Base-by-base conservation (phyloP, 2,113 vertebrate genomes). In the Hucho hucho region DNA sequence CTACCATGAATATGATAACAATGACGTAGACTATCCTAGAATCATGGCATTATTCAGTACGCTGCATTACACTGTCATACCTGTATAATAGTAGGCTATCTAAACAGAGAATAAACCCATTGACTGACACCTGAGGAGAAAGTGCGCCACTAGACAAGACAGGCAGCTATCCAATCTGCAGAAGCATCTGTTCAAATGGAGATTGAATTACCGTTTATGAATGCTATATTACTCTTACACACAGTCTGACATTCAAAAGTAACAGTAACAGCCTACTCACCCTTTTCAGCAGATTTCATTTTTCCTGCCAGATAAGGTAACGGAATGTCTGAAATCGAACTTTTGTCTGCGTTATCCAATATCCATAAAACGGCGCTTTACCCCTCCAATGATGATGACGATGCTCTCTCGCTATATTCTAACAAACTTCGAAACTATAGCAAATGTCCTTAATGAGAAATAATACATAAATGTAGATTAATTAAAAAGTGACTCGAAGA, bases 221-320 rank as follows among this genome's bases (percentile, higher is more conserved):
- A 22, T 61, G 58, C 58, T 16, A 61, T 22, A 22, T 16, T 18
- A 53, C 3, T 53, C 16, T 53, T 53, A 14, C 22, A 65, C 25
- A 24, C 2, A 7, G 24, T 12, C 64, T 65, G 7, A 3, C 24
- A 11, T 24, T 24, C 64, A 65, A 14, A 25, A 16, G 11, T 29
- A 66, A 72, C 20, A 59, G 53, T 5, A 13, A 64, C 68, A 75
- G 61, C 32, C 63, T 69, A 77, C 84, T 88, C 73, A 93, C 93
- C 92, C 78, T 93, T 92, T 46, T 93, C 92, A 25, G 92, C 89
- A 3, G 93, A 92, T 82, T 93, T 92, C 93, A 93, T 93, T 6
- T 79, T 82, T 37, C 69, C 68, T 79, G 1, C n/a, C 25, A 65
- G 16, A 29, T 6, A 68, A 47, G 29, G 22, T 68, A 43, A 74